Evolutionary conservation across 2,888 invertebrate species (phyloP), one percentile per base, ranked within the genome.

Genomic region (Clunio marinus): DNA sequence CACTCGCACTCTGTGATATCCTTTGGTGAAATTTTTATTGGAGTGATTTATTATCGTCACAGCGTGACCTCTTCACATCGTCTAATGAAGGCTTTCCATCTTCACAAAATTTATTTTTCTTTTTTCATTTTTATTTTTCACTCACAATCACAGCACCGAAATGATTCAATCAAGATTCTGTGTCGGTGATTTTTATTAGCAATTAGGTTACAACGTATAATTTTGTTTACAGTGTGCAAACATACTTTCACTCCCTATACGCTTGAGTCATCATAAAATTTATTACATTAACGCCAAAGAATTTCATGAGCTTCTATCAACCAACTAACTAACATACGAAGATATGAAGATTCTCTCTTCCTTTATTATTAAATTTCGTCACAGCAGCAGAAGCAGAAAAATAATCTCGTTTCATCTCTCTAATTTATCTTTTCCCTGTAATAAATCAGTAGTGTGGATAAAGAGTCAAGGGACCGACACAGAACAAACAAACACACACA

Each of bases 11-110:
- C 46, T 51, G 20, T 8, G 63, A 45, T 15, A 63, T 46, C 46
- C 63, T 63, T 37, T 35, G 25, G 28, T 63, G 63, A 46, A 45
- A 63, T 25, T 46, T 63, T 63, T 63, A 63, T 63, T 63, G 28
- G 46, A 63, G 20, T 63, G 63, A 63, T 63, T 63, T 63, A 63
- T 63, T 46, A 28, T 41, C 24, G 46, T 27, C 45, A 46, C 63
- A 24, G 28, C 63, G 37, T 46, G 46, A 41, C 63, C 28, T 41
- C 32, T 32, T 5, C 41, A 15, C 10, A 13, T 13, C n/a, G 10
- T n/a, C n/a, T n/a, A n/a, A n/a, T n/a, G n/a, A n/a, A n/a, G n/a
- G n/a, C n/a, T n/a, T n/a, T n/a, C n/a, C n/a, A 32, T 7, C 10
- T 5, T 32, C 32, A 32, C 32, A 32, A 32, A 10, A 10, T 10